phyloP scores from a whole-genome alignment of 2,888 invertebrate genomes.

The Hirtodrosophila histrioides region DNA sequence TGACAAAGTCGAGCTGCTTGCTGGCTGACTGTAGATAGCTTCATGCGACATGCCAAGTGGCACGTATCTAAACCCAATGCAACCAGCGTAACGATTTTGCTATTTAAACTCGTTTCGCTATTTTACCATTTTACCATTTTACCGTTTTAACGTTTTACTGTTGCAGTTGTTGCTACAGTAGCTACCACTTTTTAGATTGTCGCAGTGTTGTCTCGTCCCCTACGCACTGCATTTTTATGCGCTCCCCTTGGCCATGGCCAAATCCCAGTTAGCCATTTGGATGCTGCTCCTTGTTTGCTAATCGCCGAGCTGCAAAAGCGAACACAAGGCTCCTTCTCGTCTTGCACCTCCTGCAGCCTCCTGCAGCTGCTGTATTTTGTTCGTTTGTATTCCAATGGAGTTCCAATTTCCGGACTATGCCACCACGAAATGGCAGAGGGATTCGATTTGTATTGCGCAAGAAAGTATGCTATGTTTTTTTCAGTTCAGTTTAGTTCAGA shows the following conservation, averaged over 20 bases:
- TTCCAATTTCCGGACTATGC: constrained; percentile 58
- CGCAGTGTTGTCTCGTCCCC: constrained; percentile 18
- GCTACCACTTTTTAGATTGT: constrained; percentile 42
- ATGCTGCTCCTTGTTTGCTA: constrained; percentile 57
- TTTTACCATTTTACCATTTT: constrained; percentile 34
- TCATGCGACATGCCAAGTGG: constrained; percentile 4
- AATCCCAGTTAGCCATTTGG: constrained; percentile 51
- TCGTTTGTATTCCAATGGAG: constrained; percentile 63
- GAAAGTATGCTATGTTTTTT: constrained; percentile 29
- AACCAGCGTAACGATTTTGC: constrained; percentile 51
- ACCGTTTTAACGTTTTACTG: constrained; percentile 13
- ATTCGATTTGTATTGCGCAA: constrained; percentile 26
- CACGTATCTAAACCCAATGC: constrained; percentile 51
- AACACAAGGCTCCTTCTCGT: constrained; percentile 2
- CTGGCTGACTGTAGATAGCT: constrained; percentile 36
- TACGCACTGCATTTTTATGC: constrained; percentile 70
- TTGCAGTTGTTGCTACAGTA: neutral
- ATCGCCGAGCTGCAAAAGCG: constrained; percentile 48
- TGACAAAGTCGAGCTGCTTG: neutral
- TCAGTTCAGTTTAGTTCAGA: neutral
- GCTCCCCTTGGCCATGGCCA: constrained; percentile 9
- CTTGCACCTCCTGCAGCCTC: neutral
- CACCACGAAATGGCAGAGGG: neutral
- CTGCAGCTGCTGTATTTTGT: constrained; percentile 23
- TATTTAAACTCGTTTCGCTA: constrained; percentile 63